phyloP scores from a whole-genome alignment of 2,113 vertebrate species.

The Leucosticte australis region DNA sequence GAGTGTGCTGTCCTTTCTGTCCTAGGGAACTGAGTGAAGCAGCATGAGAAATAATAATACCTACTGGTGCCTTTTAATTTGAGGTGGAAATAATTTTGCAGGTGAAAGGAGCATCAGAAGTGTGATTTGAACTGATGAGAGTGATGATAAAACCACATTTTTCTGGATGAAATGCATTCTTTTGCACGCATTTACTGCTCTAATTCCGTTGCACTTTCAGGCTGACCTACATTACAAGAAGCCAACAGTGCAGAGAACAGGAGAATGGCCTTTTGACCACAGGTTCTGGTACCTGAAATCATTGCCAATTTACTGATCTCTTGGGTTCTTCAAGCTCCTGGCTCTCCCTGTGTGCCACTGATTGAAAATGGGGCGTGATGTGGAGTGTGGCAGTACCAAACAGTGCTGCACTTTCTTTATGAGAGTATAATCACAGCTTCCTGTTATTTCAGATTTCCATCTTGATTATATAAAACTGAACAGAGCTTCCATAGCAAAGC shows the following conservation, averaged over 20 bases:
- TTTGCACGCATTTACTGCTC: not conserved
- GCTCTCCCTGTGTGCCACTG: not conserved
- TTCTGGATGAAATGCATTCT: not conserved
- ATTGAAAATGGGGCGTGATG: not conserved
- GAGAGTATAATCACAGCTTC: not conserved
- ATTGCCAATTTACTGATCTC: not conserved
- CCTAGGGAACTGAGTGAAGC: not conserved
- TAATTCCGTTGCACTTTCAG: not conserved
- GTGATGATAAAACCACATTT: not conserved
- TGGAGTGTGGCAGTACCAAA: not conserved
- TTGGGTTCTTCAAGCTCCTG: not conserved
- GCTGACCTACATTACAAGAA: not conserved
- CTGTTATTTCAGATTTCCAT: not conserved
- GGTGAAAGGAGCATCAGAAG: not conserved
- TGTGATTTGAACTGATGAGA: not conserved
- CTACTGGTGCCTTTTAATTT: not conserved
- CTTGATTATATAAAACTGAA: not conserved
- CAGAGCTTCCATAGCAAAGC: not conserved
- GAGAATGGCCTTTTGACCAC: not conserved
- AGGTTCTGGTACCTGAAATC: not conserved
- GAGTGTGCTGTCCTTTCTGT: not conserved
- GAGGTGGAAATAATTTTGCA: not conserved
- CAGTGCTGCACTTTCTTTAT: not conserved
- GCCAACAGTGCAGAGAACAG: not conserved
- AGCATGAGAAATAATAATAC: not conserved